Base-by-base conservation (phyloP, 2,113 vertebrate species). In the Cairina moschata region DNA sequence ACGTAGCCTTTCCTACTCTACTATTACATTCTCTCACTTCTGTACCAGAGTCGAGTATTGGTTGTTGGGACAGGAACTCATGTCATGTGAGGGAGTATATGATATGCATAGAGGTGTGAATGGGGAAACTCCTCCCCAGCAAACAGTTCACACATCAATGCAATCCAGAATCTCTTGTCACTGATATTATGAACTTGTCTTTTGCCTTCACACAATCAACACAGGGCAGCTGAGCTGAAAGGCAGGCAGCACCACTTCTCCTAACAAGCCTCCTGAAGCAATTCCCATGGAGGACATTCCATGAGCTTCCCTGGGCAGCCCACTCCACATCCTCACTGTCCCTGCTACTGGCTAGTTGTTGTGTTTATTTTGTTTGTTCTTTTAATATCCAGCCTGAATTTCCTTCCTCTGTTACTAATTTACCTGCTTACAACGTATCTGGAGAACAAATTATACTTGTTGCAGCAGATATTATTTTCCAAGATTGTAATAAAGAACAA, bases 361-460 rank as follows among this genome's bases (percentile, higher is more conserved):
- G 28, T 58, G 82, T 58, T 83, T 73, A 50, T 67, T 54, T 87
- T 77, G 83, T 75, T 94, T 93, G 83, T 84, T 92, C 86, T 91
- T 93, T 95, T 40, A 82, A 84, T 62, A 93, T 81, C 71, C 74
- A 92, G 72, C 69, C 83, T 91, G 89, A 79, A 79, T 76, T 97
- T 97, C 96, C 96, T 97, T 97, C 96, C 96, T 78, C 88, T 91
- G 88, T 92, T 95, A 86, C 92, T 93, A 46, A 75, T 75, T 54
- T 86, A 58, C n/a, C 60, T 75, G 77, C 77, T 84, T 66, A 56
- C 91, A 48, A 28, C 3, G 26, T 62, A 28, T 84, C 94, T 97
- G 96, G 95, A 93, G 81, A 96, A 95, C 50, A 91, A 91, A 93
- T 95, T 72, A 95, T 11, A 68, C 54, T 65, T 48, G 48, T 21